Percentiles rank a stretch among this genome's conserved stretches.
Evolutionary conservation across 1,140 invertebrate species (phyloP).

Genomic region (Cotesia chilonis): DNA sequence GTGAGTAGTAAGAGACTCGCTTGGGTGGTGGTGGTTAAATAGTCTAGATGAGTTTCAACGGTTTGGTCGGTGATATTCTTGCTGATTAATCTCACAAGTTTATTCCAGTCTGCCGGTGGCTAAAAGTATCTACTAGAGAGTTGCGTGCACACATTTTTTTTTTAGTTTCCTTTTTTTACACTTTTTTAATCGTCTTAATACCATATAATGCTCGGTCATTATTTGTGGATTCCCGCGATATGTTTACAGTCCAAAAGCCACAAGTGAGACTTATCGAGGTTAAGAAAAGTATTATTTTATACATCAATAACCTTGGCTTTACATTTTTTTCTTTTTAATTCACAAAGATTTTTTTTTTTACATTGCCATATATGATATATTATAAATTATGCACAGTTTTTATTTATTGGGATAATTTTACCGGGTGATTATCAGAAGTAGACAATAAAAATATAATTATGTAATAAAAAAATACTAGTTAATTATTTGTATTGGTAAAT

Average conservation of each 20-base stretch:
- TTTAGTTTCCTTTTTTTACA: too few relatives aligned
- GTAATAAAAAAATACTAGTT: constrained; percentile 6
- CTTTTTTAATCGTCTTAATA: constrained; percentile 1
- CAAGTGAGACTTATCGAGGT: constrained; percentile 10
- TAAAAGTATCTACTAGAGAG: constrained; percentile 3
- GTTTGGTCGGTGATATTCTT: neutral
- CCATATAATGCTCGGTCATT: constrained; percentile 10
- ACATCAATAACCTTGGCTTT: neutral
- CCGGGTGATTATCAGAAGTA: too few relatives aligned
- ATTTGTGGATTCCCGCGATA: neutral
- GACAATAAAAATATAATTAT: neutral
- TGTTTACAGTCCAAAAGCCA: constrained; percentile 12
- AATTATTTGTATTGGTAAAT: constrained; percentile 19
- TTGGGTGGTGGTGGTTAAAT: neutral
- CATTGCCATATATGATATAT: too few relatives aligned
- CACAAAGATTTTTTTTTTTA: too few relatives aligned
- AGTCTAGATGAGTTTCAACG: neutral
- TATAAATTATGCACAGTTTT: too few relatives aligned
- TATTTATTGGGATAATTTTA: too few relatives aligned
- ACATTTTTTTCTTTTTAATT: too few relatives aligned
- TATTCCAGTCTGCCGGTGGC: constrained; percentile 3
- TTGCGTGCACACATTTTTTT: neutral
- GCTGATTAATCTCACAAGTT: constrained; percentile 3
- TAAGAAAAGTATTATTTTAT: neutral
- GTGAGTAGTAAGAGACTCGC: neutral